A percentile compares a stretch with the other conserved stretches of the same genome.
phyloP scores from a whole-genome alignment of 2,113 vertebrate species.

The Pardalotus punctatus region DNA sequence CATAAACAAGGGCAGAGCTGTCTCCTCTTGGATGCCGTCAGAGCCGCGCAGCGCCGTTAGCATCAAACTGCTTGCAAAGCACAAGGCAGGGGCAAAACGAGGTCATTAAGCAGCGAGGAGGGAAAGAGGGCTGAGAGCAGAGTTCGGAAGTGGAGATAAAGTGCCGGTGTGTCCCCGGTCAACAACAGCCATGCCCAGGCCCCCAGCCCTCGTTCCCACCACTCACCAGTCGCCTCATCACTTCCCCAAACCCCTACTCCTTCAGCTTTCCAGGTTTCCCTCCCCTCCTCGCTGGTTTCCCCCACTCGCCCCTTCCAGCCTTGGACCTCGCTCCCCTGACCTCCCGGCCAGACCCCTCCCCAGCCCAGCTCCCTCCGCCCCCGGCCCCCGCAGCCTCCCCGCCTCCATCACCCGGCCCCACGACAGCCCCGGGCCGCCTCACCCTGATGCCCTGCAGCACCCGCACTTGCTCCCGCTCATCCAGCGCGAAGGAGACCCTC shows the following conservation, averaged over 20 bases:
- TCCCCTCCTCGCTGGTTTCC: background rate
- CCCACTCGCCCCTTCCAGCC: background rate
- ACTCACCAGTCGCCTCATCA: background rate
- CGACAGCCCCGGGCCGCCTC: conserved; percentile 13
- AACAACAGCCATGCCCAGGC: background rate
- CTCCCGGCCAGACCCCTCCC: background rate
- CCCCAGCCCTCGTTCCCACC: background rate
- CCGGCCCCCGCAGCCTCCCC: background rate
- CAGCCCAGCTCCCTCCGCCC: background rate
- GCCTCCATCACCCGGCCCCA: background rate
- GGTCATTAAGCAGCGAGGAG: rapidly evolving
- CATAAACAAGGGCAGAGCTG: rapidly evolving
- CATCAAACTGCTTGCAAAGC: background rate
- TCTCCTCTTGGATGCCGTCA: background rate
- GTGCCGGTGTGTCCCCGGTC: background rate
- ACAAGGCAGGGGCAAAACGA: background rate
- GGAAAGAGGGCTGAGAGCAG: rapidly evolving
- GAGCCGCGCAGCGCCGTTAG: background rate
- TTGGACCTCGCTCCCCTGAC: background rate
- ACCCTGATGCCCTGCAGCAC: conserved; percentile 93
- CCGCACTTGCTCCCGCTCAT: conserved; percentile 88
- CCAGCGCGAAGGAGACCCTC: conserved; percentile 86
- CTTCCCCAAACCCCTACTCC: background rate
- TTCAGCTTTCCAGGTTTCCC: background rate
- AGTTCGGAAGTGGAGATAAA: background rate